Conservation (phyloP, 2,797 vertebrate genomes). For the Ceyx erithaca region DNA sequence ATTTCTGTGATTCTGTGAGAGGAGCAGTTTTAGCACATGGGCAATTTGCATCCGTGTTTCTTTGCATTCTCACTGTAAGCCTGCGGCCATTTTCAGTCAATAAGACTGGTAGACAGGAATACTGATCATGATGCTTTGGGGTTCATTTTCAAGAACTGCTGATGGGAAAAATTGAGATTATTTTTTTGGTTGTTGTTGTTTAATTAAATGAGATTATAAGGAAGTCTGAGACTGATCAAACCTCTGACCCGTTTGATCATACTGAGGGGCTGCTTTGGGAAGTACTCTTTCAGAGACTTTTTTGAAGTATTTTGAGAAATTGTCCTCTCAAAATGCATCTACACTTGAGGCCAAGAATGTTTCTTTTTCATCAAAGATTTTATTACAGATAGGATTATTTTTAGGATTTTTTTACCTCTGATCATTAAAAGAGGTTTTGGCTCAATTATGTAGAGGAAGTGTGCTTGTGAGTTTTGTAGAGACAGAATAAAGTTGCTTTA, state of each 20-base stretch:
- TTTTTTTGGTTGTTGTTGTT: background rate
- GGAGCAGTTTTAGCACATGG: background rate
- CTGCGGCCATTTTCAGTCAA: background rate
- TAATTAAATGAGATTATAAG: background rate
- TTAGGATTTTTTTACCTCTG: background rate
- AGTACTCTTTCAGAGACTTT: background rate
- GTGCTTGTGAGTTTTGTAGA: background rate
- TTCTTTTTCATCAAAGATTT: background rate
- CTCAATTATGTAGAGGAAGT: background rate
- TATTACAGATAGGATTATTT: background rate
- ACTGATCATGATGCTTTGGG: background rate
- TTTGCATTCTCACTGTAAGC: background rate
- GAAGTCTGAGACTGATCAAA: background rate
- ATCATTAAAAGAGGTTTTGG: background rate
- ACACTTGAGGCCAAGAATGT: background rate
- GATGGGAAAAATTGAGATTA: background rate
- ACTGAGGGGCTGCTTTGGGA: background rate
- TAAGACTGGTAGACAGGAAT: background rate
- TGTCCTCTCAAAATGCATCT: background rate
- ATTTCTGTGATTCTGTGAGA: no score
- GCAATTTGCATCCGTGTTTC: background rate
- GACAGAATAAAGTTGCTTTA: background rate
- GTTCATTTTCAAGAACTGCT: background rate
- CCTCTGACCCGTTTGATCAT: background rate
- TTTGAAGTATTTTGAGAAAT: background rate